Conservation (phyloP, 2,888 invertebrate species). For the Conomelus anceps region DNA sequence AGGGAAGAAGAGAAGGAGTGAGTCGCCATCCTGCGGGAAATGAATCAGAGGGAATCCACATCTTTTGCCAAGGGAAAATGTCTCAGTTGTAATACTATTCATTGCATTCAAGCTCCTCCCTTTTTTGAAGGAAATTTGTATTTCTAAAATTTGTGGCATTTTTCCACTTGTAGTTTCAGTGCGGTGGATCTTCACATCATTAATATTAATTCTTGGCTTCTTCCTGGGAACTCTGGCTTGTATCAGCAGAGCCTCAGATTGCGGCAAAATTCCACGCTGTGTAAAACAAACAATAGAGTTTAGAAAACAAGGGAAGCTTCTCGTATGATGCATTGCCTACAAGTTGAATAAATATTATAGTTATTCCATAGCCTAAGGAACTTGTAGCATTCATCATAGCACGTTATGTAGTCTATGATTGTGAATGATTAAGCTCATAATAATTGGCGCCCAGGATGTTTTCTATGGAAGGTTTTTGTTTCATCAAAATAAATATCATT, state of each 20-base stretch:
- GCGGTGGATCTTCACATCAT: background rate
- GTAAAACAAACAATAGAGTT: background rate
- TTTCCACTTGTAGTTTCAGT: background rate
- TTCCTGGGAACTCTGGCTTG: background rate
- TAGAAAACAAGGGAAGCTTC: background rate
- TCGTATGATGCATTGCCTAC: background rate
- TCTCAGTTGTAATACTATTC: background rate
- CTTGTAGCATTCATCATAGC: background rate
- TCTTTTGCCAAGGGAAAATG: background rate
- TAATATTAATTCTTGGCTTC: background rate
- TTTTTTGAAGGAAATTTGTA: background rate
- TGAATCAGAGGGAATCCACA: background rate
- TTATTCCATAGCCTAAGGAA: background rate
- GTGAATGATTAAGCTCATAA: no score
- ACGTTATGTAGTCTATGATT: background rate
- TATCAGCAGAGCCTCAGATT: background rate
- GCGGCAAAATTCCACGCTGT: background rate
- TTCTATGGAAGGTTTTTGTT: no score
- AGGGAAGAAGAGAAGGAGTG: background rate
- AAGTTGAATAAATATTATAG: background rate
- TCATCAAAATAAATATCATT: no score
- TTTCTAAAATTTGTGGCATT: background rate
- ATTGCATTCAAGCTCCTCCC: background rate
- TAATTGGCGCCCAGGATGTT: background rate
- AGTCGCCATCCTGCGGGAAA: background rate